A percentile compares a stretch with the other conserved stretches of the same genome.
phyloP scores from a whole-genome alignment of 2,888 invertebrate species.

The Ectemnius lituratus region DNA sequence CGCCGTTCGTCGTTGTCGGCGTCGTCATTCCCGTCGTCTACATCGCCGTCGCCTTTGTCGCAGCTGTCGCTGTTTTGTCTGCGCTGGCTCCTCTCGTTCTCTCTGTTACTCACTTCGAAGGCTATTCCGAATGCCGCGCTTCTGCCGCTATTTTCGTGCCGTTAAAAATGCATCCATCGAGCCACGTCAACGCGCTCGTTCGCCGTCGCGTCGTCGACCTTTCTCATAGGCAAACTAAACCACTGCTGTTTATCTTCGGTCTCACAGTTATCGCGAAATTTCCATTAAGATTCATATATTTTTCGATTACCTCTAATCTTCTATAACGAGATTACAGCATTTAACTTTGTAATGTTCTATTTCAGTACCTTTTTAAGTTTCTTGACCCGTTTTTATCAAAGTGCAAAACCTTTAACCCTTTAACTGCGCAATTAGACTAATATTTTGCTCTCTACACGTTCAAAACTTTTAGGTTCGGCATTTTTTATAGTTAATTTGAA shows the following conservation, averaged over 20 bases:
- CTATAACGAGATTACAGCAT: no score
- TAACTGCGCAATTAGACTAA: no score
- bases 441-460: no score
- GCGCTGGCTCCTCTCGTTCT: conserved; percentile 35
- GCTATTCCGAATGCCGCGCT: conserved; percentile 58
- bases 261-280: conserved; percentile 8
- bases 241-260: no score
- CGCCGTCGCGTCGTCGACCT: conserved; percentile 58
- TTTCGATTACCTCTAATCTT: no score
- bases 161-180: conserved; percentile 76
- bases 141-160: conserved; percentile 74
- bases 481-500: no score
- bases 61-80: conserved; percentile 74
- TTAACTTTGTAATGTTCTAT: no score
- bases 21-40: conserved; percentile 41
- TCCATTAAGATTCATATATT: no score
- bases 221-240: conserved; percentile 35
- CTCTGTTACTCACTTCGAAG: conserved; percentile 49
- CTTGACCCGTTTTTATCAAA: no score
- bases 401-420: no score
- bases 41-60: conserved; percentile 58
- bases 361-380: no score
- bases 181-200: conserved; percentile 69
- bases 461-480: no score
- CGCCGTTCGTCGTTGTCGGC: conserved; percentile 38